Evolutionary conservation across 2,888 invertebrate genomes (phyloP).

Genomic region (Ephialtes manifestator): DNA sequence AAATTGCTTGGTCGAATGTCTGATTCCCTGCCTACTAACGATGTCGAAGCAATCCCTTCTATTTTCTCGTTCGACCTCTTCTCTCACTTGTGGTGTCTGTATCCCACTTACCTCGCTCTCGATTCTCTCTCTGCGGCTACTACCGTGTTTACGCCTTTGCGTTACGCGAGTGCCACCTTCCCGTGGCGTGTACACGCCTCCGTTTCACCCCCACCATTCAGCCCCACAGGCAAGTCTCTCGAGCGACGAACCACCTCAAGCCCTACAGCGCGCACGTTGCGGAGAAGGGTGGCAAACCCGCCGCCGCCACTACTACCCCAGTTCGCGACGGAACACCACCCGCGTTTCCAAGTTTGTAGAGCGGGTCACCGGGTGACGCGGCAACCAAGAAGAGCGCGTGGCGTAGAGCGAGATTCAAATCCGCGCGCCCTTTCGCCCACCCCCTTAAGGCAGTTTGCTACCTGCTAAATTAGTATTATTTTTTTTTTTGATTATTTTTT

Average conservation of each 20-base stretch:
- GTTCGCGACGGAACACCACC: conserved; percentile 74
- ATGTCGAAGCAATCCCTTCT: not conserved
- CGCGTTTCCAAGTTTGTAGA: conserved; percentile 79
- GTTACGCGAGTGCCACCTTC: conserved; percentile 48
- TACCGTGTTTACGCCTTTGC: conserved; percentile 58
- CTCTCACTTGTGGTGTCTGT: conserved; percentile 13
- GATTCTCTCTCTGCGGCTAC: conserved; percentile 45
- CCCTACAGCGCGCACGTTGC: conserved; percentile 32
- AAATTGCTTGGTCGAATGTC: not conserved
- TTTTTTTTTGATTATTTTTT: too few relatives aligned
- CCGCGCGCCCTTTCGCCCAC: conserved; percentile 49
- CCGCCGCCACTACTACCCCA: conserved; percentile 82
- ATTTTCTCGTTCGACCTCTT: not conserved
- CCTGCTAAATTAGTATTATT: too few relatives aligned
- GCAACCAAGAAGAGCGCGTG: conserved; percentile 40
- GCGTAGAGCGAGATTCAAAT: conserved; percentile 44
- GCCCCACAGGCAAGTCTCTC: conserved; percentile 15
- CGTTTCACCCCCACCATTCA: conserved; percentile 56
- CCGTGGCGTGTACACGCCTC: conserved; percentile 60
- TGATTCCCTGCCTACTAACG: not conserved
- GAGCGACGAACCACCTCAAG: conserved; percentile 54
- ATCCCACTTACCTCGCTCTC: conserved; percentile 52
- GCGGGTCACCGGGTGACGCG: conserved; percentile 83
- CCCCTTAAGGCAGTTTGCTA: not conserved
- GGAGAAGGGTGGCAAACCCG: conserved; percentile 57